Evolutionary conservation across 2,888 invertebrate species (phyloP).

Genomic region (Diarsia dahlii): DNA sequence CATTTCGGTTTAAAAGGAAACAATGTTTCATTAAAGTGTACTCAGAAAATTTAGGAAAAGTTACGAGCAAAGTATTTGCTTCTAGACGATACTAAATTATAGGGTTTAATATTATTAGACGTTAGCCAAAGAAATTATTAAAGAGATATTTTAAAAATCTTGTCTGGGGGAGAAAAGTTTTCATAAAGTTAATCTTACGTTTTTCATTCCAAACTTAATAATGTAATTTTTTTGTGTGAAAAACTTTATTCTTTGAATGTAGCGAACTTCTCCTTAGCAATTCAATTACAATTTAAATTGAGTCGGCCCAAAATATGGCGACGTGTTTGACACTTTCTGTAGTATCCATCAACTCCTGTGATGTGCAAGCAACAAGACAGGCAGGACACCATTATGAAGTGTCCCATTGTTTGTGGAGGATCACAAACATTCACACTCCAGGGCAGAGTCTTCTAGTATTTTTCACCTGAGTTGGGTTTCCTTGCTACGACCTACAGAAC

Average conservation of each 20-base stretch:
- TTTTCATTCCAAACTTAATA: neutral
- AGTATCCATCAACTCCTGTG: too few relatives aligned
- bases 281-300: too few relatives aligned
- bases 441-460: too few relatives aligned
- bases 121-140: slow-evolving; percentile 1
- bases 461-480: too few relatives aligned
- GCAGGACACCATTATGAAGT: too few relatives aligned
- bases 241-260: neutral
- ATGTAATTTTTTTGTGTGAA: neutral
- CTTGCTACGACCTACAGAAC: too few relatives aligned
- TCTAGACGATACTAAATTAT: slow-evolving; percentile 30
- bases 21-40: slow-evolving; percentile 64
- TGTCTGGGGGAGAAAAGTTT: neutral
- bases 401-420: too few relatives aligned
- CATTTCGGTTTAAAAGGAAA: slow-evolving; percentile 54
- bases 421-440: too few relatives aligned
- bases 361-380: too few relatives aligned
- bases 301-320: too few relatives aligned
- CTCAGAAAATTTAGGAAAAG: slow-evolving; percentile 46
- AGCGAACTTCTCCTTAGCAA: too few relatives aligned
- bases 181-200: slow-evolving; percentile 4
- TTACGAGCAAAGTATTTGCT: slow-evolving; percentile 55
- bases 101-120: slow-evolving; percentile 27
- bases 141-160: neutral
- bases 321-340: too few relatives aligned